Conservation (phyloP, 2,797 vertebrate species). For the Onychomys arenicola region DNA sequence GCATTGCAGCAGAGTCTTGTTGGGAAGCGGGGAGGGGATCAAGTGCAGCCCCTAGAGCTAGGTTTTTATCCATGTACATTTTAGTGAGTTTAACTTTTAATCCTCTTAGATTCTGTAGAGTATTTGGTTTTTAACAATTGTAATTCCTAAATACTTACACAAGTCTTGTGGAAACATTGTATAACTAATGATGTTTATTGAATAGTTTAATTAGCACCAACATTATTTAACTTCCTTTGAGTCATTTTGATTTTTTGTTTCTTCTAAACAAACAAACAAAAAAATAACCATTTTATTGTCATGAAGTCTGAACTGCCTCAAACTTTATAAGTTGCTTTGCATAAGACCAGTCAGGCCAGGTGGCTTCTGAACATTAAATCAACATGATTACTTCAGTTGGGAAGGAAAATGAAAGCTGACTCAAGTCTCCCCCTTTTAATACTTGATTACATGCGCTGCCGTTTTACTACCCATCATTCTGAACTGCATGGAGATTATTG, state of each 20-base stretch:
- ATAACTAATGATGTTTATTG: constrained; percentile 32
- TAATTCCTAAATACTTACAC: constrained; percentile 6
- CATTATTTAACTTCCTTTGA: constrained; percentile 46
- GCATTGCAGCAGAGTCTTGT: not conserved
- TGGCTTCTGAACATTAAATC: constrained; percentile 16
- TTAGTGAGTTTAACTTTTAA: constrained; percentile 41
- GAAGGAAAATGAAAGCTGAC: constrained; percentile 7
- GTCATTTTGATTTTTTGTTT: constrained; percentile 47
- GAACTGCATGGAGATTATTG: constrained; percentile 34
- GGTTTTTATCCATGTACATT: not conserved
- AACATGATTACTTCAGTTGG: not conserved
- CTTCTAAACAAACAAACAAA: not conserved
- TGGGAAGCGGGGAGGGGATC: not conserved
- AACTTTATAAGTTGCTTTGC: constrained; percentile 43
- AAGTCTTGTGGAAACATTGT: constrained; percentile 19
- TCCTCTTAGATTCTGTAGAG: constrained; percentile 37
- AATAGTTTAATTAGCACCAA: constrained; percentile 42
- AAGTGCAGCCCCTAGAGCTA: not conserved
- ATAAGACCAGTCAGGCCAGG: not conserved
- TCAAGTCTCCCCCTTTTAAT: not conserved
- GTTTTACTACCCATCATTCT: not conserved
- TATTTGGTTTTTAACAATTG: constrained; percentile 4
- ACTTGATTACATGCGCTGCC: not conserved
- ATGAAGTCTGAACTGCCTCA: constrained; percentile 40
- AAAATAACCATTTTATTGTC: not conserved